phyloP scores from a whole-genome alignment of 2,888 invertebrate genomes.

The Tortricodes alternella region DNA sequence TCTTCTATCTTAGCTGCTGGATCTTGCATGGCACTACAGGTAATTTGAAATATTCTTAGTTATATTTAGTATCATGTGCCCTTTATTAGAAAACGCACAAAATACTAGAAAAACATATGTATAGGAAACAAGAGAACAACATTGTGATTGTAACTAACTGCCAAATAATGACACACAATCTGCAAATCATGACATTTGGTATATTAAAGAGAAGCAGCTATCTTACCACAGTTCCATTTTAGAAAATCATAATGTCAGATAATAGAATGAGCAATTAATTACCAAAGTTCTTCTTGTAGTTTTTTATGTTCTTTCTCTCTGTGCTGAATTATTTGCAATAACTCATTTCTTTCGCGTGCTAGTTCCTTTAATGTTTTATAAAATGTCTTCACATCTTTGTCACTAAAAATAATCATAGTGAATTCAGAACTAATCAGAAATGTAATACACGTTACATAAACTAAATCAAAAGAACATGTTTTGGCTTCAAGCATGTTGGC shows the following conservation, averaged over 20 bases:
- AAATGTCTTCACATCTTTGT: conserved; percentile 69
- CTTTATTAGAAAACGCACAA: too few relatives aligned
- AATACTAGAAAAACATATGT: background rate
- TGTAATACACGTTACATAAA: too few relatives aligned
- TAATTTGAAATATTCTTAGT: background rate
- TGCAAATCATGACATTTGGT: too few relatives aligned
- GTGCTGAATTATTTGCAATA: conserved; percentile 80
- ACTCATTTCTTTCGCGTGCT: conserved; percentile 84
- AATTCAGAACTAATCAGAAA: too few relatives aligned
- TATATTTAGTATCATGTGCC: too few relatives aligned
- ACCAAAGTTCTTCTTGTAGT: conserved; percentile 65
- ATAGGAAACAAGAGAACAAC: background rate
- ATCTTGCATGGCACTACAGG: conserved; percentile 55
- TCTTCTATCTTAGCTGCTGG: conserved; percentile 56
- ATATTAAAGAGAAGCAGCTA: too few relatives aligned
- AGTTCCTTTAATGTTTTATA: conserved; percentile 81
- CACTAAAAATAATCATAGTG: conserved; percentile 53
- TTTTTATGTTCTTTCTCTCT: conserved; percentile 63
- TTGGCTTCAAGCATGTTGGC: background rate
- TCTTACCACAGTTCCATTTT: background rate
- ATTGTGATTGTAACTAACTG: too few relatives aligned
- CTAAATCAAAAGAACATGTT: too few relatives aligned
- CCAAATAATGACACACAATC: too few relatives aligned
- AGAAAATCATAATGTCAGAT: conserved; percentile 2
- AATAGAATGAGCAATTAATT: conserved; percentile 23